Evolutionary conservation across 1,140 invertebrate species (phyloP), one percentile per base, ranked within the genome.

Genomic region (Patella vulgata): DNA sequence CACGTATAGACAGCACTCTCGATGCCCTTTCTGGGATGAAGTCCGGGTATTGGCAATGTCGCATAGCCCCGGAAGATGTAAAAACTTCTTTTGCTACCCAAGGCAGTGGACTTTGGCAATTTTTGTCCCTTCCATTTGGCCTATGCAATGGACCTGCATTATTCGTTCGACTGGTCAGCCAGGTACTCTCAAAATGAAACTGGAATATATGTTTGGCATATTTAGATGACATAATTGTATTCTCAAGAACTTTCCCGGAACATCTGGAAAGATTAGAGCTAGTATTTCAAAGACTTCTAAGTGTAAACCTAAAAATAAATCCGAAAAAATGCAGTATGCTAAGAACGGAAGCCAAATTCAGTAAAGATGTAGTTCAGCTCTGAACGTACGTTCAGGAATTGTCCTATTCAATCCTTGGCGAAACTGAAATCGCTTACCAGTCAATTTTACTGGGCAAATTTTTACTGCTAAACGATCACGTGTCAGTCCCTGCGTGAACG

Each of bases 1-100:
- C 85, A 0, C 47, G 74, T 0, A 86, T 88, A 33, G 81, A 87
- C n/a, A 84, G 86, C 12, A 68, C 70, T 6, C 54, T 89, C 0
- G 59, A 77, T n/a, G 59, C 39, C 8, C 61, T 88, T 0, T n/a
- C 64, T 0, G 83, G 81, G 6, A 65, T 74, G 9, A 40, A 47
- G 31, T 60, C 57, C 3, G 76, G 67, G 74, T 84, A 85, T 55
- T 67, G 86, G 8, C 63, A 51, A 51, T 50, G 54, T 2, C 55
- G 59, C 17, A 47, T 87, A 11, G 46, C 77, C 12, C 23, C 60
- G 21, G 59, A 70, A 1, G 75, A 78, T 53, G 59, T 82, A 43
- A 78, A 81, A 47, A 86, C 86, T 3, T 59, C 65, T 4, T 70
- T 71, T 40, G 21, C 52, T 17, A 47, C 42, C 6, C 48, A 58